These are phyloP conservation scores for Otolemur garnettii DNA, from an alignment of 2,113 vertebrate species.

Conservation along the genomic window DNA sequence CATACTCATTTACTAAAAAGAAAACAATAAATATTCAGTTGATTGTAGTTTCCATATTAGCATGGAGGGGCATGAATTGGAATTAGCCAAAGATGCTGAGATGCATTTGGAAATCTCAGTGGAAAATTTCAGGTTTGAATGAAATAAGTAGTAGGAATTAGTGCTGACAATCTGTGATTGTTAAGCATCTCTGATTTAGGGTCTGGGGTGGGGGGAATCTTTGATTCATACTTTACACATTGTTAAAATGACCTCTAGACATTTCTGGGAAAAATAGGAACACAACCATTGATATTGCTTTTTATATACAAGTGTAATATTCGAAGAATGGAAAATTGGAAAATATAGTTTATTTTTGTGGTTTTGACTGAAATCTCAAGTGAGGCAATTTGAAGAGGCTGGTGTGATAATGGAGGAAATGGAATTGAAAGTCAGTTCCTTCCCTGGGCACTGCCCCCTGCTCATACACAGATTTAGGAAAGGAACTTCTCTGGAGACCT, in stretches of 20 bases:
- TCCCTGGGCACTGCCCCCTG: no score
- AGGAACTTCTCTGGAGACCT: neutral
- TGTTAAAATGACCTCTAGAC: neutral
- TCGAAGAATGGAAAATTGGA: slow-evolving; percentile 25
- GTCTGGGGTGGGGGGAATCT: neutral
- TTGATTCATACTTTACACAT: neutral
- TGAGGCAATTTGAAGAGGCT: neutral
- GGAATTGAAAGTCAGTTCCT: neutral
- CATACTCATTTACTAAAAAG: slow-evolving; percentile 63
- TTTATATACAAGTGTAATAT: neutral
- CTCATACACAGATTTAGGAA: no score
- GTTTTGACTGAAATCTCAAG: slow-evolving; percentile 10
- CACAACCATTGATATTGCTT: neutral
- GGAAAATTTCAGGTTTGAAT: neutral
- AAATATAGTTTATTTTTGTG: slow-evolving; percentile 33
- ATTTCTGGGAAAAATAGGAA: neutral
- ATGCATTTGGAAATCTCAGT: neutral
- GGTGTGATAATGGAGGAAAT: neutral
- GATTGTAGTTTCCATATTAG: slow-evolving; percentile 25
- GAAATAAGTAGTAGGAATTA: neutral
- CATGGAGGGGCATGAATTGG: neutral
- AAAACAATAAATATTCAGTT: neutral
- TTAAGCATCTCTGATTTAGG: neutral
- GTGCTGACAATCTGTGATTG: neutral
- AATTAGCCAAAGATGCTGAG: neutral